A percentile compares a stretch with the other conserved stretches of the same genome.
These are phyloP conservation scores for Noctua pronuba DNA, from an alignment of 2,888 invertebrate genomes.

Conservation along the genomic window DNA sequence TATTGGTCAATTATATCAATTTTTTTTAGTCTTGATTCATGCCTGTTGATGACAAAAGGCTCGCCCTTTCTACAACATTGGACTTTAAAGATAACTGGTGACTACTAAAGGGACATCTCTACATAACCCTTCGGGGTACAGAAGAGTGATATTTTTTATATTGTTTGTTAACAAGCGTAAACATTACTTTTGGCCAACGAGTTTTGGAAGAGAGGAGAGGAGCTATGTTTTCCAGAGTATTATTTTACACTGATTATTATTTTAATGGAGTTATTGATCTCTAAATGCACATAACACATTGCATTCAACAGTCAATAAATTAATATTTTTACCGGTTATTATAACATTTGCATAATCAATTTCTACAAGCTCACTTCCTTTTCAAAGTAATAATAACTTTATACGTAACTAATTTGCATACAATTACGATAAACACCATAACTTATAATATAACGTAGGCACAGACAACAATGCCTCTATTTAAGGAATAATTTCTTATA, in stretches of 20 bases:
- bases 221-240: neutral
- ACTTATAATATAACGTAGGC: neutral
- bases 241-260: neutral
- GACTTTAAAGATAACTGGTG: neutral
- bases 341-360: slow-evolving; percentile 25
- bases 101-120: neutral
- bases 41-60: neutral
- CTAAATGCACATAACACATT: neutral
- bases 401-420: slow-evolving; percentile 38
- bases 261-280: neutral
- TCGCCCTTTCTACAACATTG: neutral
- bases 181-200: neutral
- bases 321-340: neutral
- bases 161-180: neutral
- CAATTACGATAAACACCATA: slow-evolving; percentile 30
- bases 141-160: neutral
- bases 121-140: neutral
- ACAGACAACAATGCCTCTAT: slow-evolving; percentile 14
- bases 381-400: slow-evolving; percentile 7
- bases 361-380: slow-evolving; percentile 28
- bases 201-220: neutral
- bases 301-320: neutral
- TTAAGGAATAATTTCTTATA: slow-evolving; percentile 5
- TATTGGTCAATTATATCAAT: neutral
- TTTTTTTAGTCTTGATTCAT: neutral